phyloP scores from a whole-genome alignment of 64 coral and sea anemone genomes.

The Cladopsammia gracilis region DNA sequence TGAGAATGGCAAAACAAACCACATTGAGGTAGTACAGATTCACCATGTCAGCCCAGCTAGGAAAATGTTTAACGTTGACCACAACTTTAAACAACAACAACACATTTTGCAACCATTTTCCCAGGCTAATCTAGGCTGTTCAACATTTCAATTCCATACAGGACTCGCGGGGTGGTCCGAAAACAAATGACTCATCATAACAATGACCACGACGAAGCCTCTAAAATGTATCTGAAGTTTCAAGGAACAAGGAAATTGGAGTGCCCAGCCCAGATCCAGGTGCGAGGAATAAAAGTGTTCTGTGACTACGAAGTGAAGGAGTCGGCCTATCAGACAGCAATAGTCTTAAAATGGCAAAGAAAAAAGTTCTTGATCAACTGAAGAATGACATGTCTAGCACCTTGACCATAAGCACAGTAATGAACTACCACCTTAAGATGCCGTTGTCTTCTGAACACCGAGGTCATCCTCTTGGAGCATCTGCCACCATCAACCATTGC shows the following conservation, averaged over 20 bases:
- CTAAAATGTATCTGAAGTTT: constrained; percentile 2
- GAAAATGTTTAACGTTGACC: too few relatives aligned
- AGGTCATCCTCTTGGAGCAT: constrained; percentile 38
- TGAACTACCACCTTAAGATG: constrained; percentile 30
- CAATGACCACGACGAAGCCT: constrained; percentile 9
- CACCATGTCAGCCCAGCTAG: too few relatives aligned
- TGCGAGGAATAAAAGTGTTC: background rate
- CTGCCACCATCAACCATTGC: constrained; percentile 28
- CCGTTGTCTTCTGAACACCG: background rate
- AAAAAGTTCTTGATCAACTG: background rate
- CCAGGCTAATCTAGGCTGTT: too few relatives aligned
- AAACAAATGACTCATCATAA: background rate
- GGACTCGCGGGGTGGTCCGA: background rate
- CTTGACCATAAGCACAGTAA: background rate
- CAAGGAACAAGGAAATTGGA: constrained; percentile 30
- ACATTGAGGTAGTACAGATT: too few relatives aligned
- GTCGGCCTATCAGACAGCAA: background rate
- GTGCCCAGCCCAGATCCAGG: constrained; percentile 32
- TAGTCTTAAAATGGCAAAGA: constrained; percentile 40
- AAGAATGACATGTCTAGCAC: background rate
- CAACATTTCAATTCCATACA: too few relatives aligned
- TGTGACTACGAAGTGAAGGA: background rate
- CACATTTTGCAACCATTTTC: too few relatives aligned
- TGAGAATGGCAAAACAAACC: constrained; percentile 40
- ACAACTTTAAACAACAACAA: too few relatives aligned